Percentiles rank a stretch among this genome's conserved stretches.
Evolutionary conservation across 2,113 vertebrate species (phyloP).

Genomic region (Megalops atlanticus): DNA sequence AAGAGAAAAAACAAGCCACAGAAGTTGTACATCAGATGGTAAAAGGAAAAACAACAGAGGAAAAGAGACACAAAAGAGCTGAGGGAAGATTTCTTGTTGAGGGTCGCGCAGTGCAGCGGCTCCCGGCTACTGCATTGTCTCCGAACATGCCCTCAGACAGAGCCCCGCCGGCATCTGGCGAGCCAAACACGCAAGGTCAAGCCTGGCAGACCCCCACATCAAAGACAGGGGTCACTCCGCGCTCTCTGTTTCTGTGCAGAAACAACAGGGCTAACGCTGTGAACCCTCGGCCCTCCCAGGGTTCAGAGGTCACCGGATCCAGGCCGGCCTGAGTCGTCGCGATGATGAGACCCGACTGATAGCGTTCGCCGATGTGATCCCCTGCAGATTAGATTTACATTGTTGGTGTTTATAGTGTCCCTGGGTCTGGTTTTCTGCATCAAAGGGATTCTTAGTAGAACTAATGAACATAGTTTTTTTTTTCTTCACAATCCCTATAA

Average conservation of each 20-base stretch:
- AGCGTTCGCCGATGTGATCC: neutral
- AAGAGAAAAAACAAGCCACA: neutral
- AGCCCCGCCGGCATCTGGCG: conserved; percentile 55
- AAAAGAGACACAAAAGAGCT: conserved; percentile 26
- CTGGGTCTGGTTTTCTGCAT: no score
- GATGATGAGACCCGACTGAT: neutral
- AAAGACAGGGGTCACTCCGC: conserved; percentile 57
- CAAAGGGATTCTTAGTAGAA: no score
- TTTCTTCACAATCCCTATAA: neutral
- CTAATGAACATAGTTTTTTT: neutral
- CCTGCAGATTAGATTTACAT: neutral
- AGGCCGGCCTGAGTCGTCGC: conserved; percentile 37
- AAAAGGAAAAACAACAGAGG: neutral
- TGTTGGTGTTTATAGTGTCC: neutral
- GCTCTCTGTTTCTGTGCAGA: conserved; percentile 40
- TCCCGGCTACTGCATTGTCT: conserved; percentile 53
- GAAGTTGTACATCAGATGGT: neutral
- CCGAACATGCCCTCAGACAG: conserved; percentile 44
- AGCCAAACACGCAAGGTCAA: conserved; percentile 62
- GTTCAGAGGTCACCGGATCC: conserved; percentile 55
- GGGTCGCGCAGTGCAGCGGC: neutral
- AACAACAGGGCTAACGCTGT: conserved; percentile 57
- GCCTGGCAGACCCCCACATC: conserved; percentile 53
- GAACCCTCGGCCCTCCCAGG: conserved; percentile 35
- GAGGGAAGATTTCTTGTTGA: neutral